phyloP scores from a whole-genome alignment of 2,113 vertebrate genomes.

The Garra rufa region DNA sequence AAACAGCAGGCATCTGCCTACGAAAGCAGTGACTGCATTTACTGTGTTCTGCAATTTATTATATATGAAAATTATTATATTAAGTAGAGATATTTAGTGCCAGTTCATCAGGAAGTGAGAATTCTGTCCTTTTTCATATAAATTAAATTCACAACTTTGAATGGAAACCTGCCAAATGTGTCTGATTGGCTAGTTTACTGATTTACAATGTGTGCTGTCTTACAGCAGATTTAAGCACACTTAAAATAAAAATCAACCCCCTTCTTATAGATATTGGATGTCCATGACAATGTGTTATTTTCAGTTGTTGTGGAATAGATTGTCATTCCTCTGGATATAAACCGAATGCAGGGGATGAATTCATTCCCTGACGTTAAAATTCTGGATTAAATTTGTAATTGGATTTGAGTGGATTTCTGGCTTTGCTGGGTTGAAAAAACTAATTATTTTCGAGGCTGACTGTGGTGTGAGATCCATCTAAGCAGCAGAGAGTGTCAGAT shows the following conservation, averaged over 20 bases:
- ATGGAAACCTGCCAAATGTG: background rate
- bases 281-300: constrained; percentile 21
- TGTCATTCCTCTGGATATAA: background rate
- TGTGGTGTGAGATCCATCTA: background rate
- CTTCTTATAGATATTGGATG: background rate
- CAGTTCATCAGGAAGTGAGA: too few relatives aligned
- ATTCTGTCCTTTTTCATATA: too few relatives aligned
- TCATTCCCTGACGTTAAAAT: background rate
- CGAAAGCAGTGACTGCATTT: too few relatives aligned
- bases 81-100: too few relatives aligned
- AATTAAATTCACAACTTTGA: too few relatives aligned
- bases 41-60: too few relatives aligned
- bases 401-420: constrained; percentile 12
- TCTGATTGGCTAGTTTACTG: background rate
- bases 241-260: background rate
- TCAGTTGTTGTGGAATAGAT: background rate
- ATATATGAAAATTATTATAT: too few relatives aligned
- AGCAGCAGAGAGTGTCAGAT: background rate
- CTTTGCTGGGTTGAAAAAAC: background rate
- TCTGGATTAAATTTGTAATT: background rate
- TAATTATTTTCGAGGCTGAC: background rate
- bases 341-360: background rate
- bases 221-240: background rate
- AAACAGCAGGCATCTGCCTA: too few relatives aligned
- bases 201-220: background rate